Conservation (phyloP, 2,888 invertebrate species). For the Lissonota sp. region DNA sequence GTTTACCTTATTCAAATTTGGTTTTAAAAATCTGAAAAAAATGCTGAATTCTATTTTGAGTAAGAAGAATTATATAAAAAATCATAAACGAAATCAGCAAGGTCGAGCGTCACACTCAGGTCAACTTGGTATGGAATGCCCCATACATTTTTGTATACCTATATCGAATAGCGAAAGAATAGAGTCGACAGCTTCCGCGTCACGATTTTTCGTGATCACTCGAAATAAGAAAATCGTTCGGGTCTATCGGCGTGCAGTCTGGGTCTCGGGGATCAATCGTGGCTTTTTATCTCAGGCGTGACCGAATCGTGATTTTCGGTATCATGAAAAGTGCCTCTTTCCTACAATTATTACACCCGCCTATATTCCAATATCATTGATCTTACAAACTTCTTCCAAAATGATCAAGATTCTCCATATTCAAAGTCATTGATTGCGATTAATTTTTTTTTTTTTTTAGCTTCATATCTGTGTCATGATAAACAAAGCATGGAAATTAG, state of each 20-base stretch:
- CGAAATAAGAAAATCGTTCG: neutral
- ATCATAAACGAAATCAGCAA: no score
- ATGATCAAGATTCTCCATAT: no score
- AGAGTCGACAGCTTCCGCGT: conserved; percentile 47
- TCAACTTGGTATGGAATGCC: no score
- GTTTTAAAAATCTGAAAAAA: no score
- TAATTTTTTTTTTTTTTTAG: no score
- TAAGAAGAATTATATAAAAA: no score
- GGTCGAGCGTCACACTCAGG: no score
- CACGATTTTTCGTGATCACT: conserved; percentile 58
- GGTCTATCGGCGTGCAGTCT: neutral
- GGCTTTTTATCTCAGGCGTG: conserved; percentile 17
- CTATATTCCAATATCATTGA: neutral
- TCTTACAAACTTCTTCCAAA: neutral
- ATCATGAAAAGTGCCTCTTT: conserved; percentile 3
- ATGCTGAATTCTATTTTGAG: no score
- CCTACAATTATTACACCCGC: neutral
- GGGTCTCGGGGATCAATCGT: neutral
- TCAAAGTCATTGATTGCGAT: no score
- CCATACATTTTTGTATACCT: neutral
- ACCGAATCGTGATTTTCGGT: conserved; percentile 25
- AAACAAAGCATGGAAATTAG: no score
- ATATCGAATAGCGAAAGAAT: conserved; percentile 25
- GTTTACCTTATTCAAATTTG: no score
- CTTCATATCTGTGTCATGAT: no score